These are phyloP conservation scores for Drosophila mauritiana DNA, from an alignment of 1,140 invertebrate genomes.

Conservation along the genomic window DNA sequence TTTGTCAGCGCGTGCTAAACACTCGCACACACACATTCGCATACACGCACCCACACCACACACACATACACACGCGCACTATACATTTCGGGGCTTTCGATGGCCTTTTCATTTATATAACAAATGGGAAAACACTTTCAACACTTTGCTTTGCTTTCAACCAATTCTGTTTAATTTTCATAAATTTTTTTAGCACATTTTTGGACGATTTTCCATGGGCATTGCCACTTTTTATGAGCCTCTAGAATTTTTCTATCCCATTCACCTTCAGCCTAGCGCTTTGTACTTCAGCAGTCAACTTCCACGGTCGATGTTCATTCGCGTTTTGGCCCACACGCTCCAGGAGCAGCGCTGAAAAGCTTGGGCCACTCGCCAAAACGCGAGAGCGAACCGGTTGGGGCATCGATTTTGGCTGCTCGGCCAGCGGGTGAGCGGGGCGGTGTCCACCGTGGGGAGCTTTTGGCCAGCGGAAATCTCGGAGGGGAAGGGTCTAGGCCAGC, in stretches of 20 bases:
- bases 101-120: conserved; percentile 69
- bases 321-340: conserved; percentile 76
- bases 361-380: conserved; percentile 25
- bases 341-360: conserved; percentile 72
- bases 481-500: conserved; percentile 8
- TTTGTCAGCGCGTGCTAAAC: conserved; percentile 60
- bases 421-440: conserved; percentile 27
- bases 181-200: conserved; percentile 16
- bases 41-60: conserved; percentile 16
- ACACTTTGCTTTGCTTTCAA: conserved; percentile 7
- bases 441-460: conserved; percentile 47
- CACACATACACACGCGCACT: conserved; percentile 50
- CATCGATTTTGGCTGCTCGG: conserved; percentile 66
- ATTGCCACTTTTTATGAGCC: conserved; percentile 31
- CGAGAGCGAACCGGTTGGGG: conserved; percentile 67
- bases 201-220: conserved; percentile 24
- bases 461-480: conserved; percentile 41
- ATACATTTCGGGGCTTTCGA: conserved; percentile 65
- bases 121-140: conserved; percentile 29
- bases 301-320: conserved; percentile 84
- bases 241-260: conserved; percentile 48
- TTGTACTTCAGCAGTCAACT: conserved; percentile 79
- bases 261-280: conserved; percentile 80
- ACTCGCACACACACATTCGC: conserved; percentile 29
- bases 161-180: conserved; percentile 14